Conservation (phyloP, 2,113 vertebrate species). For the Anthoscopus minutus region DNA sequence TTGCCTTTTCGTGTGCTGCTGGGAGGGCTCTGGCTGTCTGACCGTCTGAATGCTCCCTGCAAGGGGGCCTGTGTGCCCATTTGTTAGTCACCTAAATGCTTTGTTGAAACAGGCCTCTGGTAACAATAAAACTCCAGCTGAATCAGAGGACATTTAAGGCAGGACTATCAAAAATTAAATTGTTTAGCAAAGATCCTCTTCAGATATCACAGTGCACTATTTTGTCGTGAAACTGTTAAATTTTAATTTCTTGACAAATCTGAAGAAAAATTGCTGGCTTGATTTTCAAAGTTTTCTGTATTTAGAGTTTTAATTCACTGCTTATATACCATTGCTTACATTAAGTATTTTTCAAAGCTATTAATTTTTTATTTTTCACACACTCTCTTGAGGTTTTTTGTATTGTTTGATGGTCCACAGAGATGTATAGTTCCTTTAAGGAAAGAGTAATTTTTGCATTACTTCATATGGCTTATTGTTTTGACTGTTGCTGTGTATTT, state of each 20-base stretch:
- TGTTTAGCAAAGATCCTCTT: not conserved
- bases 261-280: not conserved
- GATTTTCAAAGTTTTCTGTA: not conserved
- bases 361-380: not conserved
- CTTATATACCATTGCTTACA: not conserved
- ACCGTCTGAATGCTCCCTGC: not conserved
- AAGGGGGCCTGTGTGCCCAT: not conserved
- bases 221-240: not conserved
- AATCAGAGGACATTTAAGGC: not conserved
- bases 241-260: not conserved
- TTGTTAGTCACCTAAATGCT: not conserved
- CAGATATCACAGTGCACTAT: not conserved
- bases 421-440: not conserved
- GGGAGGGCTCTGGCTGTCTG: not conserved
- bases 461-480: not conserved
- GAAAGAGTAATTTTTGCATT: not conserved
- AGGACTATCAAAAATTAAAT: not conserved
- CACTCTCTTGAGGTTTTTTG: rapidly evolving
- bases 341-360: not conserved
- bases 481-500: not conserved
- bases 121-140: not conserved
- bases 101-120: not conserved
- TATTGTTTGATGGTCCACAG: not conserved
- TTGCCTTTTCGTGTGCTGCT: not conserved
- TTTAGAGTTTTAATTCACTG: not conserved